Percentiles rank a stretch among this genome's conserved stretches.
Evolutionary conservation across 2,113 vertebrate species (phyloP).

Genomic region (Australoheros scitulus): DNA sequence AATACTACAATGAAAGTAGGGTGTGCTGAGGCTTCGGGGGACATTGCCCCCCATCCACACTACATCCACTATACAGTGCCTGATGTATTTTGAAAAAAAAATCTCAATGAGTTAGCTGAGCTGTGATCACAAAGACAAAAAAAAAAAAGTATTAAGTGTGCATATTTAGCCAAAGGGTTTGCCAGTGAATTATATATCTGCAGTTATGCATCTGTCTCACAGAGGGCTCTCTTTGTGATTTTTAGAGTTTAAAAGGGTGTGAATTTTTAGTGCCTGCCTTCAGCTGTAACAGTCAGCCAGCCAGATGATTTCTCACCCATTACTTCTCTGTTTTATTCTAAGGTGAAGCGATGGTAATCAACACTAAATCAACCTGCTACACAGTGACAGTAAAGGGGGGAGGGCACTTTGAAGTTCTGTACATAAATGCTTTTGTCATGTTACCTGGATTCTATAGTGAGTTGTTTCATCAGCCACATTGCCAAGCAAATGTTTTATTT

Average conservation of each 20-base stretch:
- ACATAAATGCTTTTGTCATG: slow-evolving; percentile 50
- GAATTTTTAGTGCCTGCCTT: slow-evolving; percentile 71
- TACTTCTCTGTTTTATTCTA: slow-evolving; percentile 43
- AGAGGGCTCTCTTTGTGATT: slow-evolving; percentile 66
- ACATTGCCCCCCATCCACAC: slow-evolving; percentile 70
- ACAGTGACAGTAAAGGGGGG: slow-evolving; percentile 32
- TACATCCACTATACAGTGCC: slow-evolving; percentile 80
- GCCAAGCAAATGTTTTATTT: slow-evolving; percentile 47
- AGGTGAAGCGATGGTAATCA: slow-evolving; percentile 53
- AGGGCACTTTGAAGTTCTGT: slow-evolving; percentile 57
- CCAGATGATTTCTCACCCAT: slow-evolving; percentile 54
- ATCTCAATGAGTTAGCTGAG: slow-evolving; percentile 76
- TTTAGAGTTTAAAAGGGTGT: slow-evolving; percentile 68
- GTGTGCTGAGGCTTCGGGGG: slow-evolving; percentile 72
- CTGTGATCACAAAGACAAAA: slow-evolving; percentile 76
- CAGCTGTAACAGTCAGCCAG: slow-evolving; percentile 54
- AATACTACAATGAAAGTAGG: slow-evolving; percentile 74
- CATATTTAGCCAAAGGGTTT: slow-evolving; percentile 84
- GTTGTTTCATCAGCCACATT: slow-evolving; percentile 52
- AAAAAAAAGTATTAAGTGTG: slow-evolving; percentile 78
- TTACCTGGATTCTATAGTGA: slow-evolving; percentile 39
- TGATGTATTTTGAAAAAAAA: slow-evolving; percentile 74
- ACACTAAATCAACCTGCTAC: slow-evolving; percentile 74
- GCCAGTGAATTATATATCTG: slow-evolving; percentile 72
- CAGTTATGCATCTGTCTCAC: slow-evolving; percentile 72